Percentiles rank a stretch among this genome's conserved stretches.
These are phyloP conservation scores for Ariopsis seemanni DNA, from an alignment of 2,113 vertebrate species.

Conservation along the genomic window DNA sequence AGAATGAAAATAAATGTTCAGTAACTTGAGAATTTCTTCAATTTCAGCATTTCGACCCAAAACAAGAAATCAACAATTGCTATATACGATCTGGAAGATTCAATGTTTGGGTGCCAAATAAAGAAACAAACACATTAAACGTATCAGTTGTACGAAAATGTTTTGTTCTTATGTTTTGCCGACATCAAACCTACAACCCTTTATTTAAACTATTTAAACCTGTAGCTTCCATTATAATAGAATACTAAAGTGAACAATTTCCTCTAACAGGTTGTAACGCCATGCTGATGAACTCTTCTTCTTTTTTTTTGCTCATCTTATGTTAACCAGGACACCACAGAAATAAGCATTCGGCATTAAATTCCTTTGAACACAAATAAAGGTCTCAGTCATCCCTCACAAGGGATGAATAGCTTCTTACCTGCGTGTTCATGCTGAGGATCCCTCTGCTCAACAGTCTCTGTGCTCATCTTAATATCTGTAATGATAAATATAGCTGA, in stretches of 20 bases:
- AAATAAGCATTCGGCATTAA: not conserved
- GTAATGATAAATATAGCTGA: slow-evolving; percentile 82
- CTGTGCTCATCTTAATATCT: slow-evolving; percentile 96
- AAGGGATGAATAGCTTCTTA: slow-evolving; percentile 67
- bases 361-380: not conserved
- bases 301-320: not conserved
- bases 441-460: slow-evolving; percentile 83
- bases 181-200: not conserved
- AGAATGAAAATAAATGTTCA: not conserved
- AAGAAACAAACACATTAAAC: not conserved
- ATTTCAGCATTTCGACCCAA: not conserved
- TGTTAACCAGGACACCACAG: not conserved
- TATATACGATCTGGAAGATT: not conserved
- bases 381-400: not conserved
- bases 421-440: slow-evolving; percentile 76
- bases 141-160: not conserved
- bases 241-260: not conserved
- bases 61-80: not conserved
- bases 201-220: not conserved
- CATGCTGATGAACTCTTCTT: too few relatives aligned
- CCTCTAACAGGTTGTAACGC: not conserved
- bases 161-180: not conserved
- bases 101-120: not conserved
- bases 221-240: not conserved
- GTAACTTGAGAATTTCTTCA: not conserved